Percentiles rank a stretch among this genome's conserved stretches.
Conservation (phyloP, 2,113 vertebrate genomes). For the Poecilia latipinna region DNA sequence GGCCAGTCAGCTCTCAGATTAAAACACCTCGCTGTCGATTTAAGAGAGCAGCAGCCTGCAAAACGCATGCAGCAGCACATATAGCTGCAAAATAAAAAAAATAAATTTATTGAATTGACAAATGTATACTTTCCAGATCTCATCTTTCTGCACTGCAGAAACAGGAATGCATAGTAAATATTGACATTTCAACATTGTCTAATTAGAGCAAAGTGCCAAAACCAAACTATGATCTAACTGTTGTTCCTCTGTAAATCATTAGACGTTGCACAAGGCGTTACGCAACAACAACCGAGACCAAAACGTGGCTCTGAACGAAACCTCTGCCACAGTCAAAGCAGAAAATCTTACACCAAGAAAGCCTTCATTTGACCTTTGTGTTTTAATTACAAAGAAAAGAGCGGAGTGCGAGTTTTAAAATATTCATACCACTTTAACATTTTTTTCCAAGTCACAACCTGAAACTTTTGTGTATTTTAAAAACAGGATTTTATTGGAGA, state of each 20-base stretch:
- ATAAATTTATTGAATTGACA: too few relatives aligned
- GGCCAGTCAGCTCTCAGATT: conserved; percentile 26
- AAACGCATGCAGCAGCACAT: background rate
- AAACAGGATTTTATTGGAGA: too few relatives aligned
- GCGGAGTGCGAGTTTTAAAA: too few relatives aligned
- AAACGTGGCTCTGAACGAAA: background rate
- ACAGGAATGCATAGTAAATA: background rate
- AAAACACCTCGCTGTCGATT: conserved; percentile 29
- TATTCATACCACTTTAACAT: too few relatives aligned
- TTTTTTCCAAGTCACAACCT: too few relatives aligned
- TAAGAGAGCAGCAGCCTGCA: background rate
- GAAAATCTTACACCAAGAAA: too few relatives aligned
- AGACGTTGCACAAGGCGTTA: background rate
- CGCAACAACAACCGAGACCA: background rate
- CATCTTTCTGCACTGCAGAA: background rate
- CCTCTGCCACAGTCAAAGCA: background rate
- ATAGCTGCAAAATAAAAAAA: background rate
- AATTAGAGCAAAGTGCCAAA: background rate
- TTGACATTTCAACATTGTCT: background rate
- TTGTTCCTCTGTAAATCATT: conserved; percentile 1
- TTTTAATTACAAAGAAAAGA: too few relatives aligned
- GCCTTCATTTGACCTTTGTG: too few relatives aligned
- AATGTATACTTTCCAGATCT: background rate
- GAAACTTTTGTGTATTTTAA: too few relatives aligned
- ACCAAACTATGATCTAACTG: background rate